Conservation (phyloP, 2,113 vertebrate genomes). For the Pollachius pollachius region DNA sequence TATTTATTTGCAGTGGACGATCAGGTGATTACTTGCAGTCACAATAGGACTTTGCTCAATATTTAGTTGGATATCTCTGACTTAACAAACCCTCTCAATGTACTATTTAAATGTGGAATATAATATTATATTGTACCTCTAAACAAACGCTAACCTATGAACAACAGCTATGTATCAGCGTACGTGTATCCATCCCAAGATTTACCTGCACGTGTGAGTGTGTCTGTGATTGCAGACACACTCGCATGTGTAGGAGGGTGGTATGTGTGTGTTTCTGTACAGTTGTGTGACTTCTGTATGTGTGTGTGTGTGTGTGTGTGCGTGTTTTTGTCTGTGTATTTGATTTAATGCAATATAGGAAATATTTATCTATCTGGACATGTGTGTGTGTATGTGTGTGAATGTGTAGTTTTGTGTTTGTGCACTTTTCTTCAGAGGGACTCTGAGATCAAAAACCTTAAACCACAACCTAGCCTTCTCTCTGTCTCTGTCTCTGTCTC, state of each 20-base stretch:
- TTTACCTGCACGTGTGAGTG: neutral
- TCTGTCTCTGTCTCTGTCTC: conserved; percentile 41
- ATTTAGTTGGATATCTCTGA: no score
- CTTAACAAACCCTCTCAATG: no score
- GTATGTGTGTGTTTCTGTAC: neutral
- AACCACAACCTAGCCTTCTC: conserved; percentile 54
- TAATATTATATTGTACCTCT: no score
- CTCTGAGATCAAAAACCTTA: conserved; percentile 75
- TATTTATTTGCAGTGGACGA: no score
- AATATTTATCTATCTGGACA: conserved; percentile 17
- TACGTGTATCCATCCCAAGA: no score
- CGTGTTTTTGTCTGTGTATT: conserved; percentile 14
- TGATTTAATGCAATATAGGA: neutral
- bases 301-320: conserved; percentile 46
- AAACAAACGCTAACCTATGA: no score
- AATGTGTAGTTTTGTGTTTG: conserved; percentile 58
- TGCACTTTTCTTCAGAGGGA: conserved; percentile 70
- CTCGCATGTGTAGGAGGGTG: neutral
- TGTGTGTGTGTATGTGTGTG: conserved; percentile 20
- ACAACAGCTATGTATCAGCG: no score
- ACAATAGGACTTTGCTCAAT: no score
- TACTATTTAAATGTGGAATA: no score
- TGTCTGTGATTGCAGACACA: no score
- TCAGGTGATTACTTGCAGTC: no score
- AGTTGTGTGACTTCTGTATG: conserved; percentile 32